A percentile compares a stretch with the other conserved stretches of the same genome.
Conservation (phyloP, 2,888 invertebrate genomes). For the Sturmia bella region DNA sequence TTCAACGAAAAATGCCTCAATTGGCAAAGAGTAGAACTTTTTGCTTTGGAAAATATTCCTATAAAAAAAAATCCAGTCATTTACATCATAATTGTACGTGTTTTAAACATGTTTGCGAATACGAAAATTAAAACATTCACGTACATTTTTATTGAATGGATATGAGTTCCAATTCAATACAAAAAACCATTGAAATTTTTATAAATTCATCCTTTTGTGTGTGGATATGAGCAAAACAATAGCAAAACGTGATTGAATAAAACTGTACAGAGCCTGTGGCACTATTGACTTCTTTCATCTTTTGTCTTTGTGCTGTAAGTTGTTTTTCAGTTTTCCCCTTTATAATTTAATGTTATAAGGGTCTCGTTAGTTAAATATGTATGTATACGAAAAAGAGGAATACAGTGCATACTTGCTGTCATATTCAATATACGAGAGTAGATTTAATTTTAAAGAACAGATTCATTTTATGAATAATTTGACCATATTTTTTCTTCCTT, state of each 20-base stretch:
- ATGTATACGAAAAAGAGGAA: constrained; percentile 6
- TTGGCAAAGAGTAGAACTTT: neutral
- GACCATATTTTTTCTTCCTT: too few species aligned
- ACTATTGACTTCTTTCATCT: constrained; percentile 13
- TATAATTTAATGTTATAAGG: constrained; percentile 18
- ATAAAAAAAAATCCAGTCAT: constrained; percentile 19
- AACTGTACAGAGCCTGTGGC: constrained; percentile 59
- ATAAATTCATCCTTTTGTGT: constrained; percentile 53
- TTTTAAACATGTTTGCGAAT: constrained; percentile 2
- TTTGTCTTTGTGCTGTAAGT: neutral
- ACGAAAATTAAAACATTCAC: constrained; percentile 1
- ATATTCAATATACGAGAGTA: neutral
- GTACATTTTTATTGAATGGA: constrained; percentile 12
- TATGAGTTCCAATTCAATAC: constrained; percentile 53
- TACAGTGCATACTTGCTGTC: neutral
- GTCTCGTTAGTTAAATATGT: constrained; percentile 20
- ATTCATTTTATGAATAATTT: too few species aligned
- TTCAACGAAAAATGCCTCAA: neutral
- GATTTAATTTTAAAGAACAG: neutral
- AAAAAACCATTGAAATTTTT: constrained; percentile 57
- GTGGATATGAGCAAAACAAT: constrained; percentile 10
- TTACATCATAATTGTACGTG: constrained; percentile 4
- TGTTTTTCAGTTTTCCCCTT: constrained; percentile 15
- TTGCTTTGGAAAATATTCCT: neutral
- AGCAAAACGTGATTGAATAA: constrained; percentile 52